Conservation (phyloP, 2,797 vertebrate species). For the Buphagus erythrorhynchus region DNA sequence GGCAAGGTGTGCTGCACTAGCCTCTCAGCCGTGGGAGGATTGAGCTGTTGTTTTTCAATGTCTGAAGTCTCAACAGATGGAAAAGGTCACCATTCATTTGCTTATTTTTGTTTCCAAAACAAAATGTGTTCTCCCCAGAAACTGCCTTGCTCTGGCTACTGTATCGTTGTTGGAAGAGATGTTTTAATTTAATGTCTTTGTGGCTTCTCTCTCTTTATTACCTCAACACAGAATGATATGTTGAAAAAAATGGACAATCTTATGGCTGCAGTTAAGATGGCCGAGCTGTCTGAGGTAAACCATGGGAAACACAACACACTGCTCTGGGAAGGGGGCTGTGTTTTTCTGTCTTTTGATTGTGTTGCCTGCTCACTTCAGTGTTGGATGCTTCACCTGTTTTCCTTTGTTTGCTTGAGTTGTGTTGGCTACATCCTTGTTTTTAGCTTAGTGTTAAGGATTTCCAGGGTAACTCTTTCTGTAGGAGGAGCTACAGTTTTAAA, state of each 20-base stretch:
- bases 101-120: neutral
- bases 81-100: neutral
- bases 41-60: neutral
- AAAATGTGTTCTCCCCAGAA: neutral
- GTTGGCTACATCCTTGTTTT: neutral
- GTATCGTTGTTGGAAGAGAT: neutral
- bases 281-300: conserved; percentile 50
- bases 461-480: neutral
- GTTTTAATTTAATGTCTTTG: neutral
- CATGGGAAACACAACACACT: neutral
- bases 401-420: neutral
- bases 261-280: conserved; percentile 11
- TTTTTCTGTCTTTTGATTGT: neutral
- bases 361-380: neutral
- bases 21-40: neutral
- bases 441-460: neutral
- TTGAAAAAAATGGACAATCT: conserved; percentile 52
- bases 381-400: neutral
- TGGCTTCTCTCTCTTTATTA: conserved; percentile 3
- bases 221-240: neutral
- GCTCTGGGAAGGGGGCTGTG: neutral
- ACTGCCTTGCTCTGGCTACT: neutral
- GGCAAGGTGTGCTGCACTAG: neutral
- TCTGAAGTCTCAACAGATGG: neutral
- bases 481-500: neutral